Evolutionary conservation across 2,888 invertebrate species (phyloP).

Genomic region (Xestia rhomboidea): DNA sequence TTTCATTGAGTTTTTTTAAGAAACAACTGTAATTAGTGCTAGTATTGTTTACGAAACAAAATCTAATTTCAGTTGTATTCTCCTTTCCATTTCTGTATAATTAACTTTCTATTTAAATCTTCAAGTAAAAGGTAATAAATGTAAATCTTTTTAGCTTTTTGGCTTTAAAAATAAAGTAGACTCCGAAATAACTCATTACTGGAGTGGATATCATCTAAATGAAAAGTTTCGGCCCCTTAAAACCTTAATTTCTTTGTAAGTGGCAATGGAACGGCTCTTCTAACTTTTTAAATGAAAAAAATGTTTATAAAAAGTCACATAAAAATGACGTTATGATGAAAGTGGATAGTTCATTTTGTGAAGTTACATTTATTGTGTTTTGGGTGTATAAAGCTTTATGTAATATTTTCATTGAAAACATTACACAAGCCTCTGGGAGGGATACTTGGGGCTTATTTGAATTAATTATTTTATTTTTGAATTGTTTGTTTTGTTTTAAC

Average conservation of each 20-base stretch:
- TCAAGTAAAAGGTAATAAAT: conserved; percentile 49
- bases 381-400: background rate
- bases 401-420: conserved; percentile 6
- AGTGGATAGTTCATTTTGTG: conserved; percentile 48
- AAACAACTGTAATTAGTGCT: conserved; percentile 2
- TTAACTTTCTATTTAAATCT: conserved; percentile 24
- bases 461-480: too few species aligned
- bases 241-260: conserved; percentile 64
- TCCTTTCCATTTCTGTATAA: conserved; percentile 12
- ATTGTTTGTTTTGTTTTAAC: too few species aligned
- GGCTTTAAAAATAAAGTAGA: conserved; percentile 50
- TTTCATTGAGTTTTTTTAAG: background rate
- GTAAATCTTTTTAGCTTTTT: conserved; percentile 58
- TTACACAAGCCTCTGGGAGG: background rate
- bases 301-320: conserved; percentile 39
- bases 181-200: conserved; percentile 62
- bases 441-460: too few species aligned
- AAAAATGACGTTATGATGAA: conserved; percentile 41
- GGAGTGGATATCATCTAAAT: conserved; percentile 64
- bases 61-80: conserved; percentile 24
- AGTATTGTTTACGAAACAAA: conserved; percentile 5
- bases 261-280: conserved; percentile 57
- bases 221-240: conserved; percentile 61
- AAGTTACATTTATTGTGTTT: conserved; percentile 18
- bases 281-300: conserved; percentile 61